phyloP scores from a whole-genome alignment of 2,888 invertebrate genomes.

The Lycaena phlaeas region DNA sequence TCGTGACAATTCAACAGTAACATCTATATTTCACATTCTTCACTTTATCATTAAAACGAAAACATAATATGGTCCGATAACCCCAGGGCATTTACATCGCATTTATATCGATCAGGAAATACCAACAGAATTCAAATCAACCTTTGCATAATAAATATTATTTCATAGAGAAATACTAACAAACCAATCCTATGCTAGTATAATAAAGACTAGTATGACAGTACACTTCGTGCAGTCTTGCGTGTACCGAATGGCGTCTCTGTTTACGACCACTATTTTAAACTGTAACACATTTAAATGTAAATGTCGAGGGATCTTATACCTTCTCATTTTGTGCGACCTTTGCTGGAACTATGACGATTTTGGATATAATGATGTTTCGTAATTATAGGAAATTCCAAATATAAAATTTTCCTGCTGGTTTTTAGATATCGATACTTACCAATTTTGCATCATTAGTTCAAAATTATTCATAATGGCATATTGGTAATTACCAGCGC shows the following conservation, averaged over 20 bases:
- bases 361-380: neutral
- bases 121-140: conserved; percentile 1
- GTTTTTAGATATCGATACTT: too few species aligned
- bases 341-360: neutral
- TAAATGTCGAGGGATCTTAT: conserved; percentile 13
- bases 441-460: too few species aligned
- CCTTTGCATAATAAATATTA: conserved; percentile 1
- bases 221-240: conserved; percentile 15
- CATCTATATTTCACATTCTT: too few species aligned
- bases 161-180: conserved; percentile 7
- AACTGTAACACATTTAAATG: conserved; percentile 19
- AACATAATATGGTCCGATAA: too few species aligned
- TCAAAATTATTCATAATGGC: too few species aligned
- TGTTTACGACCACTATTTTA: conserved; percentile 18
- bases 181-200: conserved; percentile 3
- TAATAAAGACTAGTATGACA: conserved; percentile 10
- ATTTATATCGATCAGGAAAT: conserved; percentile 9
- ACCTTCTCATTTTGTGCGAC: conserved; percentile 1
- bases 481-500: too few species aligned
- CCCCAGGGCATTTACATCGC: too few species aligned
- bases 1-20: too few species aligned
- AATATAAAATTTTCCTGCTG: too few species aligned
- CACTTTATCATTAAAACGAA: too few species aligned
- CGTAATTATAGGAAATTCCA: too few species aligned
- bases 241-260: conserved; percentile 16